Evolutionary conservation across 2,797 vertebrate genomes (phyloP), one percentile per base, ranked within the genome.

Genomic region (Hemitrygon akajei): DNA sequence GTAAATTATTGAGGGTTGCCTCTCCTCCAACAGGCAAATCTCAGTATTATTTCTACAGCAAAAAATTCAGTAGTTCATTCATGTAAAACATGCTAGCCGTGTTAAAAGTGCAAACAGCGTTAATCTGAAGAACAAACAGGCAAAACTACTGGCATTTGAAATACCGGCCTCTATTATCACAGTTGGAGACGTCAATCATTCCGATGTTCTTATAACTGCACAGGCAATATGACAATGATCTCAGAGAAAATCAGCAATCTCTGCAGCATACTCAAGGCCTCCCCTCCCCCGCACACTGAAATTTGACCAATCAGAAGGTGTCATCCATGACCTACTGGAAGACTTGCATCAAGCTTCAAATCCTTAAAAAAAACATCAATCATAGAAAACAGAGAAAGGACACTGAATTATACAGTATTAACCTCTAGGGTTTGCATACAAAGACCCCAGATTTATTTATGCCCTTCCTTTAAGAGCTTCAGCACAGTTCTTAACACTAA

Each of bases 341-440:
- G 96, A 96, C 96, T 97, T 96, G 96, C 96, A 96, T 97, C 96
- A 97, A 96, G 97, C 97, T 96, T 97, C 96, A 96, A 97, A 97
- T 97, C 97, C 97, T 98, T 97, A 96, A 97, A 93, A 89, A 93
- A 97, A 98, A 97, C 98, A 98, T 98, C 98, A 97, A 98, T 98
- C 98, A 98, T 97, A 96, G 97, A 95, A 97, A 97, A 98, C 97
- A 98, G 97, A 98, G 97, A 98, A 97, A 97, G 97, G 97, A 97
- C 97, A 97, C 94, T 97, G 96, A 98, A 98, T 98, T 98, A 98
- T 98, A 98, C 98, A 98, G 98, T 96, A 98, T 98, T 98, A 98
- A 98, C 98, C 98, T 98, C 98, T 97, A 98, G 97, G 97, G 96
- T 98, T 97, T 98, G 97, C 97, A 98, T 98, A 98, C 97, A 98